Evolutionary conservation across 2,888 invertebrate species (phyloP), one percentile per base, ranked within the genome.

Genomic region (Mesopsocus fuscifrons): DNA sequence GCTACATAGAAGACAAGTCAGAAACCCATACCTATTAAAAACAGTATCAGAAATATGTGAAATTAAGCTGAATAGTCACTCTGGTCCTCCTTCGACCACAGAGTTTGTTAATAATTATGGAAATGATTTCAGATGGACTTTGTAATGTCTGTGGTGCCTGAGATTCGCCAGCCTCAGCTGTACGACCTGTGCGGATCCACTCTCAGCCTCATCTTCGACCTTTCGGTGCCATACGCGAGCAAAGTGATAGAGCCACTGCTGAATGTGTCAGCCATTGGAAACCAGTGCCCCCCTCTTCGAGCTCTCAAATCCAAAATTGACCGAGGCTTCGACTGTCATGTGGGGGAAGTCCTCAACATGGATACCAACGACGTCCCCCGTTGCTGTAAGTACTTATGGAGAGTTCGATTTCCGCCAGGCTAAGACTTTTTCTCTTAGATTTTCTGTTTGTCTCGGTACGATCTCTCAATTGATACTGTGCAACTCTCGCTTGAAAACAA

Each of bases 141-240:
- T 51, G 76, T 89, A 9, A 62, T 94, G 13, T 81, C 83, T 20
- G 80, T 95, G 38, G 72, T 79, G 41, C 94, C 94, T 2, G 80
- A 83, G 2, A 76, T 92, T 18, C 75, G 78, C 50, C 89, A 92
- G 62, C 84, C 87, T 1, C 85, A 91, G 55, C 64, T 95, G 1
- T 95, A 94, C 57, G 92, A 94, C 51, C 74, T 94, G 1, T 95
- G 94, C 55, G 94, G 94, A 11, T 87, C 89, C 1, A 94, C 92
- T 1, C 60, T 95, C 46, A 85, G 83, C 54, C 70, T 94, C 2
- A 91, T 94, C 54, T 94, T 94, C 55, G 94, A 94, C 60, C 63
- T 95, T 34, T 84, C 87, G 32, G 91, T 92, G 8, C 91, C 92
- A 1, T 83, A 88, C 49, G 87, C 91, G 2, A 89, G 84, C 55